Evolutionary conservation across 2,797 vertebrate species (phyloP).

Genomic region (Chiloscyllium punctatum): DNA sequence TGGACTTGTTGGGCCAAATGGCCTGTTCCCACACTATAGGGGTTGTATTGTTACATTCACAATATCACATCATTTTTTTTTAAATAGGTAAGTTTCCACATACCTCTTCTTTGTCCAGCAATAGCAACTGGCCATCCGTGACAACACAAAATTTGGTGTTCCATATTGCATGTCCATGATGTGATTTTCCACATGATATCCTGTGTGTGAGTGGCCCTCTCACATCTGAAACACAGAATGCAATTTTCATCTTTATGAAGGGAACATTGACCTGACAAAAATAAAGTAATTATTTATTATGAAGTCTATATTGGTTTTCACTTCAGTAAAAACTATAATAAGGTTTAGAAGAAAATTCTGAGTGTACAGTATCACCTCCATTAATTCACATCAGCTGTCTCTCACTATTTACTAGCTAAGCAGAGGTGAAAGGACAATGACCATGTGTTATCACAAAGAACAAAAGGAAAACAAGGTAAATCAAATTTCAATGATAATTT

Average conservation of each 20-base stretch:
- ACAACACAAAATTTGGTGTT: constrained; percentile 60
- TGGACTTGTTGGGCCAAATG: too few relatives aligned
- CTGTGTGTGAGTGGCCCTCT: constrained; percentile 50
- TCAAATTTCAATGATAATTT: background rate
- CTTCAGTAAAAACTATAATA: background rate
- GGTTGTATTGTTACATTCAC: background rate
- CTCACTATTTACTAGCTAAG: background rate
- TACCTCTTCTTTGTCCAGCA: constrained; percentile 64
- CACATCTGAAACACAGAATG: constrained; percentile 50
- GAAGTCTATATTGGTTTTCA: background rate
- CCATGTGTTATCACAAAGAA: background rate
- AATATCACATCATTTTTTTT: constrained; percentile 40
- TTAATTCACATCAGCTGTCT: background rate
- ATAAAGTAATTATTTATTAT: background rate
- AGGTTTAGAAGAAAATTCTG: background rate
- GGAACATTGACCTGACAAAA: background rate
- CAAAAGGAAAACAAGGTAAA: background rate
- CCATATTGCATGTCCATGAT: constrained; percentile 56
- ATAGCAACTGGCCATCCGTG: constrained; percentile 61
- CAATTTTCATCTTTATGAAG: constrained; percentile 7
- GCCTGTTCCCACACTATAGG: too few relatives aligned
- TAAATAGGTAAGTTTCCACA: constrained; percentile 34
- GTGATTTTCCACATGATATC: constrained; percentile 57
- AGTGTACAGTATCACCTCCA: background rate
- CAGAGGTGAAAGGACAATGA: background rate